Base-by-base conservation (phyloP, 2,797 vertebrate genomes). In the Microhierax caerulescens region DNA sequence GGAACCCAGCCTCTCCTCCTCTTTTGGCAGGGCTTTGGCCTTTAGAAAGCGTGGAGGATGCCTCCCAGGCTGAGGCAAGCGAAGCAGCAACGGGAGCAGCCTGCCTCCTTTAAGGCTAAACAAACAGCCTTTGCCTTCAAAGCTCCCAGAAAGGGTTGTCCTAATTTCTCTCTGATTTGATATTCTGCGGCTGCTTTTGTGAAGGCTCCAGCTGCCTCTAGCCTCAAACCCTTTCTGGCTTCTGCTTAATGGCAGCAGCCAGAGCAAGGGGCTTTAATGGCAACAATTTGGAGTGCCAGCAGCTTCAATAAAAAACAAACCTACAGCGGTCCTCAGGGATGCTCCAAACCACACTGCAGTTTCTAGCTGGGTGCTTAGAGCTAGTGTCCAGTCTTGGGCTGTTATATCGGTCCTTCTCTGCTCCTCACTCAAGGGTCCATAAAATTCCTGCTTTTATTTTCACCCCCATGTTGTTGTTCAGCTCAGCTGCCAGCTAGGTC, bases 21-120 rank as follows among this genome's bases (percentile, higher is more conserved):
- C 83, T 50, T 22, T 4, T 36, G 84, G 80, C 77, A 74, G 56
- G 34, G 73, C 50, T 92, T 53, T 64, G 1, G 1, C 36, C 87
- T 74, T 69, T 39, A 70, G 70, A 61, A 69, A 92, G 72, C 20
- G 0, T 13, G 56, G 45, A 51, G 69, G 91, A 43, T 93, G 72
- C 75, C 93, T 74, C 79, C 60, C 82, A 60, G 73, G 92, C 79
- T 30, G 79, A 63, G 70, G 67, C 50, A 4, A 73, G 67, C 1
- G 3, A 54, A 50, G 75, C 36, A 30, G 90, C 32, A 28, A 11
- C 0, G 0, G 63, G 79, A 93, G 83, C 88, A 94, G 73, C 41
- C 86, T 84, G 59, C 25, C 82, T 87, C 57, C 91, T 93, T 69
- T 80, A 69, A 85, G 86, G 95, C 81, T 80, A 59, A 94, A 87